These are phyloP conservation scores for Spongilla lacustris DNA, from an alignment of 37 sponge, comb jelly and placozoan species.

Conservation along the genomic window DNA sequence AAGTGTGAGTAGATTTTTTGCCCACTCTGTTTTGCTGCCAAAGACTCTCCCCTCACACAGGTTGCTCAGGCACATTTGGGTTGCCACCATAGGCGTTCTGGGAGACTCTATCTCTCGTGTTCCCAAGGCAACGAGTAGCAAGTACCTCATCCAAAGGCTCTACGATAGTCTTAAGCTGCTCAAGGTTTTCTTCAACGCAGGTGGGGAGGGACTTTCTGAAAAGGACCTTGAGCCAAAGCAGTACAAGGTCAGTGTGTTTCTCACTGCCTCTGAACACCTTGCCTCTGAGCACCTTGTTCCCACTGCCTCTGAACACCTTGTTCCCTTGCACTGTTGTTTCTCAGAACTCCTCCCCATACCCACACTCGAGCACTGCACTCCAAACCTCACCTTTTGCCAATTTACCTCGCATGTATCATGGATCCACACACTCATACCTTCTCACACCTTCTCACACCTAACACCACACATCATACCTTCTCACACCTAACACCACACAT, in stretches of 20 bases:
- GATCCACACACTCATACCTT: no score
- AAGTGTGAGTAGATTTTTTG: conserved; percentile 12
- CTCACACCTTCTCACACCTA: not conserved
- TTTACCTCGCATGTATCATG: no score
- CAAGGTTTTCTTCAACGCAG: conserved; percentile 52
- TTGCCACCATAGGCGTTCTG: not conserved
- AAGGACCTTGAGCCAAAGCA: conserved; percentile 19
- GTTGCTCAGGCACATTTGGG: conserved; percentile 43
- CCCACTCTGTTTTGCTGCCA: not conserved
- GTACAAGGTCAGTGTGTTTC: conserved; percentile 12
- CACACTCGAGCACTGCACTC: no score
- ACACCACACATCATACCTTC: not conserved
- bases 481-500: no score
- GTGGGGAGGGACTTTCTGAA: conserved; percentile 46
- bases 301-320: no score
- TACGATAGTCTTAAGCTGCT: not conserved
- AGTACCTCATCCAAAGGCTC: conserved; percentile 18
- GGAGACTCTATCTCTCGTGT: not conserved
- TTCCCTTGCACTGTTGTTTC: no score
- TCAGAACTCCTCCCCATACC: no score
- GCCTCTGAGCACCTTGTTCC: not conserved
- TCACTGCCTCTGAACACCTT: no score
- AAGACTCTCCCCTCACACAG: not conserved
- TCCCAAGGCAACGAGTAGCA: conserved; percentile 10
- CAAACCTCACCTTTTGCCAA: no score